Conservation (phyloP, 2,797 vertebrate species). For the Galagoides demidoff region DNA sequence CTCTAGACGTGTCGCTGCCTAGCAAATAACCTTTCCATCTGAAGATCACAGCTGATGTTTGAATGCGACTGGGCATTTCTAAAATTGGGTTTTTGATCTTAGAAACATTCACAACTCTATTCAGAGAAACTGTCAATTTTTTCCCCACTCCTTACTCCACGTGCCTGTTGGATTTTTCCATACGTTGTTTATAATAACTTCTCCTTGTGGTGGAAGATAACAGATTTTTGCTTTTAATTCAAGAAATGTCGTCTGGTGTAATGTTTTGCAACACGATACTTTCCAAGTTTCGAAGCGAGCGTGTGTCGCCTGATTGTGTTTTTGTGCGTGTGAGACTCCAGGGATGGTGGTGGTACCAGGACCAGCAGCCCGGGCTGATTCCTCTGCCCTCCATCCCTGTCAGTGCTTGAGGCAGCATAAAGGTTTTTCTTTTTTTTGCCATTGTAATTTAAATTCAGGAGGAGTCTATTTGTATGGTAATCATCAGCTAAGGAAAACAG, state of each 20-base stretch:
- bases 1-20: not conserved
- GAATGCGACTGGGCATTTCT: slow-evolving; percentile 16
- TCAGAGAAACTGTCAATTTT: slow-evolving; percentile 9
- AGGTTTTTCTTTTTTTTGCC: slow-evolving; percentile 23
- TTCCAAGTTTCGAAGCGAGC: slow-evolving; percentile 67
- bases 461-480: slow-evolving; percentile 84
- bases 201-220: slow-evolving; percentile 74
- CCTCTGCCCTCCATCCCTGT: not conserved
- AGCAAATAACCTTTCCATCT: slow-evolving; percentile 14
- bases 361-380: rapidly evolving
- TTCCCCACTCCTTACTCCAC: not conserved
- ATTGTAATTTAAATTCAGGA: slow-evolving; percentile 78
- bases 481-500: slow-evolving; percentile 80
- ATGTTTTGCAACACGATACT: slow-evolving; percentile 79
- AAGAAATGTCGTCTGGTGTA: slow-evolving; percentile 70
- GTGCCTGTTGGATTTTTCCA: slow-evolving; percentile 63
- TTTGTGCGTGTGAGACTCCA: slow-evolving; percentile 8
- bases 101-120: not conserved
- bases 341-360: not conserved
- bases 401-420: slow-evolving; percentile 45
- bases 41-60: not conserved
- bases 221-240: slow-evolving; percentile 82
- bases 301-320: slow-evolving; percentile 51
- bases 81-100: slow-evolving; percentile 41
- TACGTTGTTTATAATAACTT: slow-evolving; percentile 80